Base-by-base conservation (phyloP, 2,113 vertebrate genomes). In the Etia nguti region DNA sequence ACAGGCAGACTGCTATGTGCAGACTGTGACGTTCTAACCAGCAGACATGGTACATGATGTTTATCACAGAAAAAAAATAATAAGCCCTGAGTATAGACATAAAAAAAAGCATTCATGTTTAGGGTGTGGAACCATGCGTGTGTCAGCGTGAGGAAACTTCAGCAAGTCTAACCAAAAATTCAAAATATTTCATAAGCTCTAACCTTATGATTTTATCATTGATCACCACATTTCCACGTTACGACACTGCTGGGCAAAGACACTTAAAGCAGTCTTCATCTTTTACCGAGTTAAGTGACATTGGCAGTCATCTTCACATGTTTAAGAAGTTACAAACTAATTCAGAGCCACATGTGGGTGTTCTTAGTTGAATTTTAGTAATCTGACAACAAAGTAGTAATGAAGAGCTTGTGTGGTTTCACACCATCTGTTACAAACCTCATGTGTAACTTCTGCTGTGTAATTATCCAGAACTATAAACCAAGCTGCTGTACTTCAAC, bases 351-450 rank as follows among this genome's bases (percentile, higher is more conserved):
- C 4, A 4, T 31, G 48, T 29, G 4, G 5, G 56, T 24, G 3
- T 52, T 54, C 50, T 8, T 13, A 54, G 12, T 26, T 6, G 6
- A 8, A 41, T 41, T 83, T 22, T 8, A 70, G 54, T 81, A 50
- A 73, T 13, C 60, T 26, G 48, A 80, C 8, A 16, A 8, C 5
- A 82, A 46, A 26, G 54, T 59, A 60, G 79, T 13, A 59, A 20
- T 38, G 48, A 85, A 31, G 29, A 36, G 24, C 57, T 54, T 8
- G 9, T 89, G 92, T 79, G 94, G 93, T 92, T 94, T 93, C 29
- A 80, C 92, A 83, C 83, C 79, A 73, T 83, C 20, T 59, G 75
- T 34, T 70, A 84, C 55, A 57, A 85, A 82, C 43, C 68, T 77
- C 86, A 36, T 86, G 73, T 83, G 6, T 34, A 20, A 88, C 60